Evolutionary conservation across 2,113 vertebrate species (phyloP).

Genomic region (Tautogolabrus adspersus): DNA sequence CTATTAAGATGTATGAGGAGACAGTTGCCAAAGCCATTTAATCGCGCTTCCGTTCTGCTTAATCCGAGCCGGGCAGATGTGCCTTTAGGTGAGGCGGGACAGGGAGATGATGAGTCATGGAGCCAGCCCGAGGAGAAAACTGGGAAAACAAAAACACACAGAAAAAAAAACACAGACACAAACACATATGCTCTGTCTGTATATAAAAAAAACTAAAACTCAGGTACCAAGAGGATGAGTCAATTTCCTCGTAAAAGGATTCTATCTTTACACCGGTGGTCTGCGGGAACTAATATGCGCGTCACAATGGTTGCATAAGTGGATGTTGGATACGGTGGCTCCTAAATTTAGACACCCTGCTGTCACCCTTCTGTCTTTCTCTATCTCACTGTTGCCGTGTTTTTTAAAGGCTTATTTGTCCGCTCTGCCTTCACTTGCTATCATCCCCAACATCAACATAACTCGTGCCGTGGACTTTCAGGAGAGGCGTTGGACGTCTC

Average conservation of each 20-base stretch:
- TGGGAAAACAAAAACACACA: conserved; percentile 12
- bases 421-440: conserved; percentile 35
- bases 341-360: conserved; percentile 65
- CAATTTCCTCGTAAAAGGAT: conserved; percentile 9
- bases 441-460: conserved; percentile 52
- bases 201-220: conserved; percentile 37
- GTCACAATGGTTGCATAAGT: conserved; percentile 19
- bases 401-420: conserved; percentile 45
- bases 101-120: conserved; percentile 72
- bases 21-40: conserved; percentile 79
- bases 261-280: conserved; percentile 10
- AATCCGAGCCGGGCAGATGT: conserved; percentile 75
- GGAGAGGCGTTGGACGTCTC: not conserved
- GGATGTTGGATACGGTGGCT: conserved; percentile 6
- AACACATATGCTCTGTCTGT: conserved; percentile 11
- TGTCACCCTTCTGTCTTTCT: conserved; percentile 36
- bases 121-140: conserved; percentile 34
- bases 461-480: conserved; percentile 49
- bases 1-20: conserved; percentile 77
- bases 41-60: conserved; percentile 73
- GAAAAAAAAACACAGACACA: not conserved
- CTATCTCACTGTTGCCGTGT: not conserved
- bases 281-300: conserved; percentile 49
- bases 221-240: conserved; percentile 53
- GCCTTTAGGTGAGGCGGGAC: conserved; percentile 69